A percentile compares a stretch with the other conserved stretches of the same genome.
Evolutionary conservation across 2,113 vertebrate species (phyloP).

Genomic region (Anthoscopus minutus): DNA sequence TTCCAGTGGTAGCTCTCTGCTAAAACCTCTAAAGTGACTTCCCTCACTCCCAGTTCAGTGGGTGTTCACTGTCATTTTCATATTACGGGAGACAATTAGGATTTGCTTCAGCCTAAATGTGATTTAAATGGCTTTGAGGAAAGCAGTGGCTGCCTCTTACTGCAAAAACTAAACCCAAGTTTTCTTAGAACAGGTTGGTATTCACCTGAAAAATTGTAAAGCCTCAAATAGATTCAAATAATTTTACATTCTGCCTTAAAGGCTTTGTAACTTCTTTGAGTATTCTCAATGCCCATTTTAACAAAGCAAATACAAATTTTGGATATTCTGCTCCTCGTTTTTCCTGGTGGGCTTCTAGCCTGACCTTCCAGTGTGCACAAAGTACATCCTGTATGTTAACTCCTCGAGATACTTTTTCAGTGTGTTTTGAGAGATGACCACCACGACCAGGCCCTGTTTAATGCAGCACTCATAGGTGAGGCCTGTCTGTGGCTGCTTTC

Average conservation of each 20-base stretch:
- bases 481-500: not conserved
- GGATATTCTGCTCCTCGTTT: not conserved
- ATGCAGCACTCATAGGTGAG: not conserved
- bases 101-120: not conserved
- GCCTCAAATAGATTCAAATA: not conserved
- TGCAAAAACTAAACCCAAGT: not conserved
- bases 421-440: not conserved
- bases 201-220: not conserved
- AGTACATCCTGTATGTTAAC: accelerated
- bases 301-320: not conserved
- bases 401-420: not conserved
- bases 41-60: not conserved
- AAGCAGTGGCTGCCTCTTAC: not conserved
- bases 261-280: not conserved
- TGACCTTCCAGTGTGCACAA: not conserved
- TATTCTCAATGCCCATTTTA: not conserved
- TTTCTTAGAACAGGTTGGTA: not conserved
- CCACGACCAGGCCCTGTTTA: not conserved
- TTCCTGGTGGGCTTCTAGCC: not conserved
- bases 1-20: not conserved
- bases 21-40: not conserved
- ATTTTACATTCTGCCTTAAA: not conserved
- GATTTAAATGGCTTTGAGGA: not conserved
- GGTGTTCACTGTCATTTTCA: not conserved
- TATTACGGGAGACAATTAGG: not conserved